phyloP scores from a whole-genome alignment of 2,888 invertebrate genomes.

The Acronicta psi region DNA sequence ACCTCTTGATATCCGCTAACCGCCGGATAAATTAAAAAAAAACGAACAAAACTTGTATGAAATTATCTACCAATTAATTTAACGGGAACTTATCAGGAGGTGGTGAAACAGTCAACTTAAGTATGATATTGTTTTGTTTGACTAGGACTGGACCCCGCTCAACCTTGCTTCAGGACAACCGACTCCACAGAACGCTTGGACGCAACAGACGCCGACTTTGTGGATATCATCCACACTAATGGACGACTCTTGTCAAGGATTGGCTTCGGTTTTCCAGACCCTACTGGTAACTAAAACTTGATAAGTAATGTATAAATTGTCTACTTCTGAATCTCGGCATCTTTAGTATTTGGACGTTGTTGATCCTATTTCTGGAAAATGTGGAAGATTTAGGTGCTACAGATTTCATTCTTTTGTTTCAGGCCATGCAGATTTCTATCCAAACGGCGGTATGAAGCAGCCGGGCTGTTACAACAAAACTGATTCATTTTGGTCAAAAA shows the following conservation, averaged over 20 bases:
- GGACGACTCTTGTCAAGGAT: constrained; percentile 84
- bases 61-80: too few relatives aligned
- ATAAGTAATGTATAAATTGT: too few relatives aligned
- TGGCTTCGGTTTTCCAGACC: constrained; percentile 90
- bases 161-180: constrained; percentile 88
- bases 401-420: constrained; percentile 23
- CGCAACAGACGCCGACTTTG: constrained; percentile 88
- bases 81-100: too few relatives aligned
- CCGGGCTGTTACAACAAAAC: constrained; percentile 88
- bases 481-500: constrained; percentile 69
- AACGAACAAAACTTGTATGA: too few relatives aligned
- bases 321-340: too few relatives aligned
- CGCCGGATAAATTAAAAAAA: too few relatives aligned
- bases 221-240: constrained; percentile 91
- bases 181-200: constrained; percentile 85
- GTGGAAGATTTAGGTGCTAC: not conserved
- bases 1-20: too few relatives aligned
- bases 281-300: constrained; percentile 87
- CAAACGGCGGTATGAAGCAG: constrained; percentile 91
- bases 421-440: constrained; percentile 91
- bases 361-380: too few relatives aligned
- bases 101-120: too few relatives aligned
- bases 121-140: too few relatives aligned
- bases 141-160: constrained; percentile 90
- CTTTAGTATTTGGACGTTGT: too few relatives aligned